Base-by-base conservation (phyloP, 2,113 vertebrate genomes). In the Brachirus orientalis region DNA sequence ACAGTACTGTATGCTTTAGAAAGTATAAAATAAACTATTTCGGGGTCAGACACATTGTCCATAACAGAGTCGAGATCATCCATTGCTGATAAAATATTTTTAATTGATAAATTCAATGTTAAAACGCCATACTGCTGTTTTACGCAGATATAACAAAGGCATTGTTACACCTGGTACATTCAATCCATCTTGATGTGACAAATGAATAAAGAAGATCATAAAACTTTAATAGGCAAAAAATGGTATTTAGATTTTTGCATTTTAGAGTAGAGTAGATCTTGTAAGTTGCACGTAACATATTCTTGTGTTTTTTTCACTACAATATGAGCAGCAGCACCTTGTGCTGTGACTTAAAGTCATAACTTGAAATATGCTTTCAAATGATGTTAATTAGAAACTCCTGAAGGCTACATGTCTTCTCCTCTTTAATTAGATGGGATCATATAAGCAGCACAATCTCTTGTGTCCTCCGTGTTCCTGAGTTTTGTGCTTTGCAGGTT, bases 371-470 rank as follows among this genome's bases (percentile, higher is more conserved):
- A 73, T 52, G 12, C 41, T 46, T 14, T 13, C 62, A 70, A 62
- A 67, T 56, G 70, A 35, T 73, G 69, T 67, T 88, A 75, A 85
- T 82, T 59, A 64, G 50, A 84, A 82, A 62, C 43, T 72, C 70
- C 19, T 17, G 28, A 17, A 61, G 64, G 45, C 33, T 67, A 68
- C 82, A 79, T 43, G 60, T 70, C 72, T 61, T 37, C 40, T 65
- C 54, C 61, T 56, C 47, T 77, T 75, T 77, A 84, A 86, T 71
- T 77, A 51, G 74, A 70, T n/a, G 2, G 20, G 19, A 59, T 75
- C 20, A 54, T 22, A 33, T 10, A 35, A 13, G 14, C 46, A 71
- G 53, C 28, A 20, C 11, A 2, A 51, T 41, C 57, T 46, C 63
- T 50, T 56, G 16, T 73, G 64, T 69, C 43, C 64, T 53, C 35